phyloP scores from a whole-genome alignment of 2,113 vertebrate genomes.

The Procavia capensis region DNA sequence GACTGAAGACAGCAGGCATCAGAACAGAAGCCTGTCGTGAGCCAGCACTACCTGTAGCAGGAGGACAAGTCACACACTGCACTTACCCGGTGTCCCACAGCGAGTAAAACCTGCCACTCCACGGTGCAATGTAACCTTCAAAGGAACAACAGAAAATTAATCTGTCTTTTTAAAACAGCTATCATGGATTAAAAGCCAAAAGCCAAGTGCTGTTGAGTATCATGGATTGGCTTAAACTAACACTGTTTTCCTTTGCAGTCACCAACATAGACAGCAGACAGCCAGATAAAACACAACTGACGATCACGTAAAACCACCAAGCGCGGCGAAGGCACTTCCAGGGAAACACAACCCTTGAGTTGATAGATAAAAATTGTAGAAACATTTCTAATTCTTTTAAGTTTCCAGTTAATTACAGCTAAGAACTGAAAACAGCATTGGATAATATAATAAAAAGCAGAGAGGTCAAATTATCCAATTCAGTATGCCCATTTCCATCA shows the following conservation, averaged over 20 bases:
- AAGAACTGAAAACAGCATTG: constrained; percentile 1
- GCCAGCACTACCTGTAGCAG: neutral
- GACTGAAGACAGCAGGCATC: neutral
- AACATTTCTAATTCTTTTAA: neutral
- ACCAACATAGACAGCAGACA: neutral
- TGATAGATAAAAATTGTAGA: neutral
- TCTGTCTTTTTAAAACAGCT: constrained; percentile 22
- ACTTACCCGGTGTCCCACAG: constrained; percentile 99
- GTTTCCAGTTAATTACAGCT: neutral
- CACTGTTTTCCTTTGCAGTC: constrained; percentile 36
- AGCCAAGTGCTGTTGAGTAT: too few species aligned
- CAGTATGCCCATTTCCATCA: neutral
- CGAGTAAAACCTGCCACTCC: constrained; percentile 99
- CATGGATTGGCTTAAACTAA: constrained; percentile 18
- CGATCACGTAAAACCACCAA: constrained; percentile 8
- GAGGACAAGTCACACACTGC: neutral
- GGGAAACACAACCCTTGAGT: neutral
- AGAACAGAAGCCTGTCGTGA: neutral
- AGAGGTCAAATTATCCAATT: neutral
- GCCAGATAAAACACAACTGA: constrained; percentile 17
- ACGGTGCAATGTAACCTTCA: constrained; percentile 98
- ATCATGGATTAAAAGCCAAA: too few species aligned
- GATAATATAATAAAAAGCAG: neutral
- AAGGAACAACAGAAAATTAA: constrained; percentile 74
- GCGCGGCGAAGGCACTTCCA: neutral